Evolutionary conservation across 2,113 vertebrate species (phyloP).

Genomic region (Semnornis frantzii): DNA sequence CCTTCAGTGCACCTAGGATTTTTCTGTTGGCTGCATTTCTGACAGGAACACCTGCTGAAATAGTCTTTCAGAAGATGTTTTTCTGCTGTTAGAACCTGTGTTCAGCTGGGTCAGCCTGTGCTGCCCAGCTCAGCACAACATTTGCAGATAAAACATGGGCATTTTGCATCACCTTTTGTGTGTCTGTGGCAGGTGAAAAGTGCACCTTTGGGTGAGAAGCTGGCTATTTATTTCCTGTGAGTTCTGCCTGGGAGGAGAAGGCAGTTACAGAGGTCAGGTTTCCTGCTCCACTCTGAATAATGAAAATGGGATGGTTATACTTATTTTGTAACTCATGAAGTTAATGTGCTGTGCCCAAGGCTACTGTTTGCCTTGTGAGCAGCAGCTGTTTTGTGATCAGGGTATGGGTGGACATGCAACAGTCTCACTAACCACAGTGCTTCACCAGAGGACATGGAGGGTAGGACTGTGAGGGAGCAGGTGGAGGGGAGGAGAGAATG

Average conservation of each 20-base stretch:
- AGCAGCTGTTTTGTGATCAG: background rate
- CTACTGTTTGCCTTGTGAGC: background rate
- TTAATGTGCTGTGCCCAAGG: background rate
- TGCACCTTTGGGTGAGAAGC: background rate
- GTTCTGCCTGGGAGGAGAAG: background rate
- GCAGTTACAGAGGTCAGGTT: background rate
- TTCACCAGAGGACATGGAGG: background rate
- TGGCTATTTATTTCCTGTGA: background rate
- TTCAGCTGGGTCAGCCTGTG: background rate
- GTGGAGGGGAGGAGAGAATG: background rate
- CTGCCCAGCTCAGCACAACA: background rate
- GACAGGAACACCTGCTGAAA: background rate
- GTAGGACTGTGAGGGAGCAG: background rate
- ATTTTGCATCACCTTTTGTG: background rate
- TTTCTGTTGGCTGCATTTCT: background rate
- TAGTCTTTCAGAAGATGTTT: background rate
- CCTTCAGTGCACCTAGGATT: background rate
- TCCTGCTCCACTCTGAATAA: background rate
- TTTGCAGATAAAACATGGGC: background rate
- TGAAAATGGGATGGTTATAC: background rate
- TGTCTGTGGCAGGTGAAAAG: background rate
- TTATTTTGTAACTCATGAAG: background rate
- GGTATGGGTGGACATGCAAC: rapidly evolving
- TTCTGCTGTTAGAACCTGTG: background rate
- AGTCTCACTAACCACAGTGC: background rate